Conservation (phyloP, 1,140 invertebrate species). For the Eulimnadia texana region DNA sequence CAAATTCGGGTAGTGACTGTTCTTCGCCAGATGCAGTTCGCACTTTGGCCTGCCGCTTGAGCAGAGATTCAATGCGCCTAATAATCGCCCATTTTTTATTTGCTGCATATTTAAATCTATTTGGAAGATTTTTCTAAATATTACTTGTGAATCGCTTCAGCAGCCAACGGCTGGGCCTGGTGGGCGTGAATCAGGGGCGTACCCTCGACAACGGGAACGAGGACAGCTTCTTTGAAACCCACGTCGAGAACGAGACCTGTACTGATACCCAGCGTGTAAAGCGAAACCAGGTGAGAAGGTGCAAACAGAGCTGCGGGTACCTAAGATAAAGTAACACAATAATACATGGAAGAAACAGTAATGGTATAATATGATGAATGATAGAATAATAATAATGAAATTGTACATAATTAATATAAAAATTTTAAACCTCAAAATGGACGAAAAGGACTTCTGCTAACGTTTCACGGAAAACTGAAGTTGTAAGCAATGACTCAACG, state of each 20-base stretch:
- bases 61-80: slow-evolving; percentile 10
- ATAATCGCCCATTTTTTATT: too few relatives aligned
- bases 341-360: background rate
- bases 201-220: slow-evolving; percentile 73
- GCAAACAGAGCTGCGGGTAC: slow-evolving; percentile 51
- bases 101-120: background rate
- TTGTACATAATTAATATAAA: too few relatives aligned
- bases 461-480: slow-evolving; percentile 64
- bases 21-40: background rate
- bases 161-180: slow-evolving; percentile 57
- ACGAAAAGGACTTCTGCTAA: slow-evolving; percentile 79
- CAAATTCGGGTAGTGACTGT: background rate
- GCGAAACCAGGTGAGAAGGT: slow-evolving; percentile 61
- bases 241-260: slow-evolving; percentile 72
- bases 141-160: slow-evolving; percentile 46
- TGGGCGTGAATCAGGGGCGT: slow-evolving; percentile 63
- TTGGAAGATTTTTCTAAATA: background rate
- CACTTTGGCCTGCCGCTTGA: slow-evolving; percentile 7
- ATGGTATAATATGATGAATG: too few relatives aligned
- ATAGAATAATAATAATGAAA: too few relatives aligned
- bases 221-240: slow-evolving; percentile 63
- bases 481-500: slow-evolving; percentile 73
- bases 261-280: slow-evolving; percentile 56
- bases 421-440: slow-evolving; percentile 64
- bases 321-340: slow-evolving; percentile 25